Conservation (phyloP, 2,888 invertebrate genomes). For the Crepidodera aurea region DNA sequence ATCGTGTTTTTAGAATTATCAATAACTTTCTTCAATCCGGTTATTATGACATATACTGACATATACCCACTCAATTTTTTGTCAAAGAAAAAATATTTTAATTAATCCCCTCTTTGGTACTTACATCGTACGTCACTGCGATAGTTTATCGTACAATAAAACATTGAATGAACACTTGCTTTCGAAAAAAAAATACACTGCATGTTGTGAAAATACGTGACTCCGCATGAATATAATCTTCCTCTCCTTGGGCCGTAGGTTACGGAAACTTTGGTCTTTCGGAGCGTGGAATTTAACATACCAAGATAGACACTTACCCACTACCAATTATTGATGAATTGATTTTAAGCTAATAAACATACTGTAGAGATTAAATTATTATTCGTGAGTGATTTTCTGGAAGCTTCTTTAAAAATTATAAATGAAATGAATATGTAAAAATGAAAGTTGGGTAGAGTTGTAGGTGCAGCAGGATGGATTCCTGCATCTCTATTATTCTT, state of each 20-base stretch:
- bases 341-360: neutral
- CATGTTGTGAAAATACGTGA: constrained; percentile 23
- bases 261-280: constrained; percentile 26
- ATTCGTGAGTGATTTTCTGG: no score
- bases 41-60: no score
- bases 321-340: neutral
- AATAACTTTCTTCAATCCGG: no score
- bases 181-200: constrained; percentile 7
- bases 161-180: constrained; percentile 6
- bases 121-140: neutral
- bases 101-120: no score
- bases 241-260: constrained; percentile 25
- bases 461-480: no score
- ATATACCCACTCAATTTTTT: no score
- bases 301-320: neutral
- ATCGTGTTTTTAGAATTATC: no score
- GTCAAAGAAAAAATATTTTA: no score
- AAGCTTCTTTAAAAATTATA: no score
- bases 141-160: neutral
- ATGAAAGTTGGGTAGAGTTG: no score
- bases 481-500: no score
- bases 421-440: no score
- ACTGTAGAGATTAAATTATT: neutral
- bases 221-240: constrained; percentile 18
- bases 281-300: constrained; percentile 15